Evolutionary conservation across 2,888 invertebrate genomes (phyloP).

Genomic region (Eugnorisma glareosa): DNA sequence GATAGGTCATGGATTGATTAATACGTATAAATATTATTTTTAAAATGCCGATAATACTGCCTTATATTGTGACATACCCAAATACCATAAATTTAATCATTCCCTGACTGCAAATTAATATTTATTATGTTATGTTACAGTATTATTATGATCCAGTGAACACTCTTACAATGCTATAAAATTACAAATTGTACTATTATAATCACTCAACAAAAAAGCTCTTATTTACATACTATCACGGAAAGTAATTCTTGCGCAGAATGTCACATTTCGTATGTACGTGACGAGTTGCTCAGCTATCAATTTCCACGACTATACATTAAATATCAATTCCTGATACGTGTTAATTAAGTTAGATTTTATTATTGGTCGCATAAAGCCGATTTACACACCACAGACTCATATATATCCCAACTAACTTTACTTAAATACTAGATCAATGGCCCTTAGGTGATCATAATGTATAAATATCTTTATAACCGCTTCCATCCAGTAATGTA

Average conservation of each 20-base stretch:
- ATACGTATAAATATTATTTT: slow-evolving; percentile 21
- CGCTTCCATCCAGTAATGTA: slow-evolving; percentile 14
- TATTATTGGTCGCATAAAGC: slow-evolving; percentile 48
- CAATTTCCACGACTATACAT: slow-evolving; percentile 18
- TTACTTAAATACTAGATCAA: slow-evolving; percentile 4
- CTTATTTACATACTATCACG: slow-evolving; percentile 37
- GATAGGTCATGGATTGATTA: slow-evolving; percentile 15
- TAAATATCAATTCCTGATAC: slow-evolving; percentile 56
- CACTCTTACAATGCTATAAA: slow-evolving; percentile 50
- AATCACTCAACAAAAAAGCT: slow-evolving; percentile 58
- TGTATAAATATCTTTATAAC: background rate
- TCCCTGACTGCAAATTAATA: slow-evolving; percentile 18
- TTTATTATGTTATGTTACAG: slow-evolving; percentile 42
- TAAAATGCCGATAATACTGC: slow-evolving; percentile 48
- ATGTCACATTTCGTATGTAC: background rate
- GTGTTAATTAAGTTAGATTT: slow-evolving; percentile 40
- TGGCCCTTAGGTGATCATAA: background rate
- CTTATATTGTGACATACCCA: slow-evolving; percentile 28
- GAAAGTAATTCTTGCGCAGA: background rate
- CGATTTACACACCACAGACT: slow-evolving; percentile 26
- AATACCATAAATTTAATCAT: slow-evolving; percentile 15
- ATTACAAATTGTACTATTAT: slow-evolving; percentile 70
- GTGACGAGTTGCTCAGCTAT: slow-evolving; percentile 27
- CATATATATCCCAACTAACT: background rate
- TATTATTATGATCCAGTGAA: slow-evolving; percentile 48